These are phyloP conservation scores for Eupithecia exiguata DNA, from an alignment of 2,888 invertebrate species.

Conservation along the genomic window DNA sequence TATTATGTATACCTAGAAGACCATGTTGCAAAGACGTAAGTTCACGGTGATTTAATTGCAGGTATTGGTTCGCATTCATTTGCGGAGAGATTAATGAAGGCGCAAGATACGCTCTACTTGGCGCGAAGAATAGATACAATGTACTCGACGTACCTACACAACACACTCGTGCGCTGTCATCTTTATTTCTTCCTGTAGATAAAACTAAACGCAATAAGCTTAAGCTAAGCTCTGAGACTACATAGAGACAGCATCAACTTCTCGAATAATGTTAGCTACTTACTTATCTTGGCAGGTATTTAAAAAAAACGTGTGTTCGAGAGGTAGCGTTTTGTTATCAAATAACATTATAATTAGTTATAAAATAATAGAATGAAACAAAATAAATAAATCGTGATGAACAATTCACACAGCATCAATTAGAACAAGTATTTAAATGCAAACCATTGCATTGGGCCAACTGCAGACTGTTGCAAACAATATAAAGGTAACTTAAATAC, in stretches of 20 bases:
- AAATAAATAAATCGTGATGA: too few species aligned
- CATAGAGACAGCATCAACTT: neutral
- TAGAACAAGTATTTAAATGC: too few species aligned
- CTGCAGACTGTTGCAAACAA: too few species aligned
- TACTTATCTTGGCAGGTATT: neutral
- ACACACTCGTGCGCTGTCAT: neutral
- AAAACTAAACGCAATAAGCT: neutral
- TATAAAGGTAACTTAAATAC: too few species aligned
- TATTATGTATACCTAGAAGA: too few species aligned
- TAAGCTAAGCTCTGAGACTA: neutral
- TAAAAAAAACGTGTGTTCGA: neutral
- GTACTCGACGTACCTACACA: neutral
- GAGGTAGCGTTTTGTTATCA: neutral
- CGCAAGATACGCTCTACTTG: slow-evolving; percentile 24
- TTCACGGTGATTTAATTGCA: slow-evolving; percentile 11
- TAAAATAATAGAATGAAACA: too few species aligned
- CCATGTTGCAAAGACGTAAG: neutral
- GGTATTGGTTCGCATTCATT: slow-evolving; percentile 22
- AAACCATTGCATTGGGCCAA: too few species aligned
- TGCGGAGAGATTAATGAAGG: slow-evolving; percentile 25
- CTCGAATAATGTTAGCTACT: neutral
- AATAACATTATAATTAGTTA: neutral
- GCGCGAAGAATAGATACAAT: slow-evolving; percentile 7
- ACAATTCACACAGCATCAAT: too few species aligned
- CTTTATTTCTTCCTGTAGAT: neutral